Conservation (phyloP, 2,797 vertebrate genomes). For the Myoxocephalus aenaeus region DNA sequence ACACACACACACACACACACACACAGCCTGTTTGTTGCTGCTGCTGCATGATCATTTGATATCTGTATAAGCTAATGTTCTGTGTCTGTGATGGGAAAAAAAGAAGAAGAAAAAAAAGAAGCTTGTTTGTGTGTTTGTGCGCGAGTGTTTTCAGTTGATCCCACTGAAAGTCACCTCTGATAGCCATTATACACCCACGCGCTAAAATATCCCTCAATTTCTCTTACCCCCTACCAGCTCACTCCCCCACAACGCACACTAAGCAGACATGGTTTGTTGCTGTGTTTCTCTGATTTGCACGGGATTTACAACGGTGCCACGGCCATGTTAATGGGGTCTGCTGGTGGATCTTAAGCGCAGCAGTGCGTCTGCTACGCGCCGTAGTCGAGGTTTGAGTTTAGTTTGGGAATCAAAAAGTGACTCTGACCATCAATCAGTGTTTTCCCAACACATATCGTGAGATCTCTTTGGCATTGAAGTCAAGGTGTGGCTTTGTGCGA, state of each 20-base stretch:
- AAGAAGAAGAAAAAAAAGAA: slow-evolving; percentile 13
- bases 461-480: slow-evolving; percentile 9
- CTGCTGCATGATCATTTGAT: slow-evolving; percentile 62
- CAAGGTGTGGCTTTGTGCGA: slow-evolving; percentile 34
- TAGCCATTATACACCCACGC: slow-evolving; percentile 80
- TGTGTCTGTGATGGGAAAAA: slow-evolving; percentile 50
- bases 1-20: slow-evolving; percentile 34
- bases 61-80: slow-evolving; percentile 66
- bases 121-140: slow-evolving; percentile 73
- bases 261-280: slow-evolving; percentile 67
- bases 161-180: slow-evolving; percentile 83
- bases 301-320: slow-evolving; percentile 62
- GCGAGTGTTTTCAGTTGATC: slow-evolving; percentile 73
- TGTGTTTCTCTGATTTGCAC: slow-evolving; percentile 69
- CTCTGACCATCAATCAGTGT: slow-evolving; percentile 45
- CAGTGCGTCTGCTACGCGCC: slow-evolving; percentile 47
- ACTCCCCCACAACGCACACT: slow-evolving; percentile 73
- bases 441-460: slow-evolving; percentile 2
- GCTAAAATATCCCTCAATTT: slow-evolving; percentile 76
- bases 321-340: slow-evolving; percentile 59
- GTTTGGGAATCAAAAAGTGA: slow-evolving; percentile 52
- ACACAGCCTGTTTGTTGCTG: slow-evolving; percentile 43
- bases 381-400: slow-evolving; percentile 30
- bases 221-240: slow-evolving; percentile 73
- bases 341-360: slow-evolving; percentile 65